Percentiles rank a stretch among this genome's conserved stretches.
These are phyloP conservation scores for Amphiprion ocellaris DNA, from an alignment of 2,113 vertebrate species.

Conservation along the genomic window DNA sequence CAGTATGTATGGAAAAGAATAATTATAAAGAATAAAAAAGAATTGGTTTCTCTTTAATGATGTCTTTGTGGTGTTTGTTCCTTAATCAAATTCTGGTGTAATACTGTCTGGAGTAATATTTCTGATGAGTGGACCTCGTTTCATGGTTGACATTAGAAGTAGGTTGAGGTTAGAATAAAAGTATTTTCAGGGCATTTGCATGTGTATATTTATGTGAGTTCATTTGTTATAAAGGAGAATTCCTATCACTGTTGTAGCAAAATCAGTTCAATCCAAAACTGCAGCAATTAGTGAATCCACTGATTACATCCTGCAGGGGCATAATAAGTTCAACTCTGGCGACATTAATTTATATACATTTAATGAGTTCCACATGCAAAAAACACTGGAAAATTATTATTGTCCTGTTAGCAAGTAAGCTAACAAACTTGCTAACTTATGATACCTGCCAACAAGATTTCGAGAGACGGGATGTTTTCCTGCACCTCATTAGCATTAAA, in stretches of 20 bases:
- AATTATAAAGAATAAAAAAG: constrained; percentile 18
- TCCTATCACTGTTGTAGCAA: neutral
- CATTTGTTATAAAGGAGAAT: neutral
- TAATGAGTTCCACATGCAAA: no score
- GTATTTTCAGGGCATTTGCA: neutral
- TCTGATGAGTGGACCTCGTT: neutral
- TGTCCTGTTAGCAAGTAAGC: no score
- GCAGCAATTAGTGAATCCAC: no score
- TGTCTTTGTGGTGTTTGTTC: neutral
- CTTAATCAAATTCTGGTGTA: constrained; percentile 14
- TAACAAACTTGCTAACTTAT: no score
- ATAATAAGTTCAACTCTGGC: no score
- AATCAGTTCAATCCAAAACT: neutral
- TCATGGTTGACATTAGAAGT: constrained; percentile 11
- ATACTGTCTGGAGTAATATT: constrained; percentile 1
- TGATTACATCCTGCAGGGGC: no score
- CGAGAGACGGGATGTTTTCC: no score
- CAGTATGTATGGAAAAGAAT: neutral
- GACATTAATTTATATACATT: no score
- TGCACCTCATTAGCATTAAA: no score
- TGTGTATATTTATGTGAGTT: neutral
- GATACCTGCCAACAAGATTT: no score
- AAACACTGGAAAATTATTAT: no score
- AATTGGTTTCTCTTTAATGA: constrained; percentile 10
- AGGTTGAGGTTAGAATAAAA: neutral